Evolutionary conservation across 2,797 vertebrate species (phyloP).

Genomic region (Sciaenops ocellatus): DNA sequence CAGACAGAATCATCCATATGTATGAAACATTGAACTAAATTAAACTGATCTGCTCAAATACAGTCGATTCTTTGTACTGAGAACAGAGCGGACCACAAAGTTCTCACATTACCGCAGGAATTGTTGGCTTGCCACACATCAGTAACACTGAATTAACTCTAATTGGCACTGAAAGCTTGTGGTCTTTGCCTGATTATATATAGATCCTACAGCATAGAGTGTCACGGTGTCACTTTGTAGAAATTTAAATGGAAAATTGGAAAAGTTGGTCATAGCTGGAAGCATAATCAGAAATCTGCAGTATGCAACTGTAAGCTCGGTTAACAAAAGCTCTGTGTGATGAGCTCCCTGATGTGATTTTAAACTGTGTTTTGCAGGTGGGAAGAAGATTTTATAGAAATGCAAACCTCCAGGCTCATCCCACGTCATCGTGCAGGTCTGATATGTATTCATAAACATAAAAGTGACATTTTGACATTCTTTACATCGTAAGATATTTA

Average conservation of each 20-base stretch:
- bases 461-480: conserved; percentile 4
- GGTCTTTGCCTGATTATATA: conserved; percentile 46
- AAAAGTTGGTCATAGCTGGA: conserved; percentile 44
- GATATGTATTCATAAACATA: conserved; percentile 1
- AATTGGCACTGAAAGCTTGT: conserved; percentile 22
- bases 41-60: neutral
- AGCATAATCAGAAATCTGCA: conserved; percentile 4
- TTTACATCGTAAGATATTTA: neutral
- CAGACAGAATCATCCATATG: neutral
- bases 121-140: neutral
- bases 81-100: neutral
- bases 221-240: neutral
- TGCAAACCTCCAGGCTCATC: neutral
- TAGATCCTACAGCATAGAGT: conserved; percentile 19
- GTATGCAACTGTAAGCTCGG: conserved; percentile 24
- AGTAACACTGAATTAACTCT: conserved; percentile 18
- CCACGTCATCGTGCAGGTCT: neutral
- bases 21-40: neutral
- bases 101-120: neutral
- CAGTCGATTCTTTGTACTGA: neutral
- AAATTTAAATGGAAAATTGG: conserved; percentile 24
- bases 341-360: conserved; percentile 39
- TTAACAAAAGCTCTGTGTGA: conserved; percentile 37
- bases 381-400: neutral
- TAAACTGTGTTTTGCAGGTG: neutral